Conservation (phyloP, 2,888 invertebrate species). For the Choreutis nemorana region DNA sequence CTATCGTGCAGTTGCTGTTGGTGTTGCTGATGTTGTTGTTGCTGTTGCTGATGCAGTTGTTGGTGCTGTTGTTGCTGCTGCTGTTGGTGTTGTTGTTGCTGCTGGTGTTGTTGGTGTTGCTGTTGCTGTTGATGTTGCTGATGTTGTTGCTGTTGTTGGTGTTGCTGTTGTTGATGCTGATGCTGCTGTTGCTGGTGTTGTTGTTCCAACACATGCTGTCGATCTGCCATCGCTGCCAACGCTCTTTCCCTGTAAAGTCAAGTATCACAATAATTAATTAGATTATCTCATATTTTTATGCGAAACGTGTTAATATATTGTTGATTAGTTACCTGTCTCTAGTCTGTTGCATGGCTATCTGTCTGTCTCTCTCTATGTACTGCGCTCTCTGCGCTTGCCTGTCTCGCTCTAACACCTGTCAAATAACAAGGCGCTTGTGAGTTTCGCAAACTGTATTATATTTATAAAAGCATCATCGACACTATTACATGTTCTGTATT, state of each 20-base stretch:
- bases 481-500: constrained; percentile 6
- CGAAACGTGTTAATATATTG: background rate
- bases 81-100: constrained; percentile 25
- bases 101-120: constrained; percentile 22
- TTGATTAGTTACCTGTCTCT: constrained; percentile 33
- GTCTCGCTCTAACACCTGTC: constrained; percentile 38
- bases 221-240: constrained; percentile 41
- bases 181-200: constrained; percentile 26
- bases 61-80: constrained; percentile 18
- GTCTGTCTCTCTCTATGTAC: constrained; percentile 41
- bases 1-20: constrained; percentile 25
- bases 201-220: constrained; percentile 38
- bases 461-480: no score
- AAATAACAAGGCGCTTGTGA: no score
- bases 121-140: constrained; percentile 24
- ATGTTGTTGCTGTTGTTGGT: constrained; percentile 22
- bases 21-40: constrained; percentile 23
- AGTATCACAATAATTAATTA: background rate
- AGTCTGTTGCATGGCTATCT: constrained; percentile 32
- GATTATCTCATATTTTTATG: constrained; percentile 8
- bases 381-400: constrained; percentile 37
- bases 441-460: no score
- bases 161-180: constrained; percentile 14
- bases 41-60: constrained; percentile 19
- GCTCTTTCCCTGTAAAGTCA: constrained; percentile 25